Base-by-base conservation (phyloP, 2,797 vertebrate genomes). In the Crypturellus tataupa region DNA sequence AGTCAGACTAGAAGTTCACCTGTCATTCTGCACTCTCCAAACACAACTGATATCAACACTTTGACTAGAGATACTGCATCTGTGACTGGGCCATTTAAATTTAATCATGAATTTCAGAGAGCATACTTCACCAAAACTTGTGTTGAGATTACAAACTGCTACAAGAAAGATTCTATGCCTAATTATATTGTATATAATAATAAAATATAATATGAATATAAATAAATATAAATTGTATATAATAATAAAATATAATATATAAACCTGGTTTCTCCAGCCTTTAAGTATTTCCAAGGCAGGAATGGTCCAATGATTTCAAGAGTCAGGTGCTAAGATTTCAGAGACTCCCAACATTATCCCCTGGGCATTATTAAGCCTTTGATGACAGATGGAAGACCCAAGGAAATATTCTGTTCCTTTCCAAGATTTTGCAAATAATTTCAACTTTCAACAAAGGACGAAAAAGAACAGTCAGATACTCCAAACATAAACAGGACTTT, bases 121-220 rank as follows among this genome's bases (percentile, higher is more conserved):
- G 5, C 12, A 20, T 0, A 0, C 15, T 42, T 53, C 27, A n/a
- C 39, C 63, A 51, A 87, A 83, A 82, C 0, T 1, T 21, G 35
- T 19, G n/a, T 39, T 67, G 27, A 78, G 10, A 51, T n/a, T 39
- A 56, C 56, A 39, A 87, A 24, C n/a, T 10, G 13, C 40, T 47
- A 19, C 25, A 51, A 53, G 67, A 76, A 91, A 77, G 64, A 51
- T 33, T 85, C 33, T 29, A 40, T 10, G 8, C 16, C 46, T 58
- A 27, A 27, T 23, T 33, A 56, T 0, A 1, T 37, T n/a, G n/a
- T n/a, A n/a, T n/a, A n/a, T n/a, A n/a, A n/a, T n/a, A n/a, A n/a
- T n/a, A n/a, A n/a, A n/a, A n/a, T n/a, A n/a, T n/a, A n/a, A n/a
- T n/a, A n/a, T n/a, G n/a, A n/a, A n/a, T n/a, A n/a, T n/a, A n/a